phyloP scores from a whole-genome alignment of 2,113 vertebrate genomes.

The Isichthys henryi region DNA sequence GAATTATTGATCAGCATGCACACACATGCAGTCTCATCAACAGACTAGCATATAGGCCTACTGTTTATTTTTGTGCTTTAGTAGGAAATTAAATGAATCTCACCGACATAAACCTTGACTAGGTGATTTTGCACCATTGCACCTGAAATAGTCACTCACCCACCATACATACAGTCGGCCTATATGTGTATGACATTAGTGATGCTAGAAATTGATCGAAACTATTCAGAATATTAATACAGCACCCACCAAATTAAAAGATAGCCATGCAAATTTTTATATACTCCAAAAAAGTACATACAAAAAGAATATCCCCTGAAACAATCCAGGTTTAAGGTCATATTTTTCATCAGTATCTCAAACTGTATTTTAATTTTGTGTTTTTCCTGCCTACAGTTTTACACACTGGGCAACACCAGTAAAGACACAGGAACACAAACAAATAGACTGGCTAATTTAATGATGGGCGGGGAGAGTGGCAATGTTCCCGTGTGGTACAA shows the following conservation, averaged over 20 bases:
- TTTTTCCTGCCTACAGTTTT: background rate
- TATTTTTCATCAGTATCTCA: background rate
- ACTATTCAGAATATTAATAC: background rate
- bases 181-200: background rate
- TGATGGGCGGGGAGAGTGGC: background rate
- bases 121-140: background rate
- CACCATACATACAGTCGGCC: background rate
- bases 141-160: background rate
- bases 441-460: background rate
- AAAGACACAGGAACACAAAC: background rate
- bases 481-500: background rate
- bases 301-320: background rate
- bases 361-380: background rate
- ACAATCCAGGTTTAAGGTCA: background rate
- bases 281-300: background rate
- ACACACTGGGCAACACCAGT: background rate
- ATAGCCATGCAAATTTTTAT: background rate
- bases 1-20: constrained; percentile 17
- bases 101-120: background rate
- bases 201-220: background rate
- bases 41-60: background rate
- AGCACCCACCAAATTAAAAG: background rate
- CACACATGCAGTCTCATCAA: constrained; percentile 1
- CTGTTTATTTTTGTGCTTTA: background rate
- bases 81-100: background rate